Evolutionary conservation across 2,888 invertebrate species (phyloP), one percentile per base, ranked within the genome.

Genomic region (Leptothorax acervorum): DNA sequence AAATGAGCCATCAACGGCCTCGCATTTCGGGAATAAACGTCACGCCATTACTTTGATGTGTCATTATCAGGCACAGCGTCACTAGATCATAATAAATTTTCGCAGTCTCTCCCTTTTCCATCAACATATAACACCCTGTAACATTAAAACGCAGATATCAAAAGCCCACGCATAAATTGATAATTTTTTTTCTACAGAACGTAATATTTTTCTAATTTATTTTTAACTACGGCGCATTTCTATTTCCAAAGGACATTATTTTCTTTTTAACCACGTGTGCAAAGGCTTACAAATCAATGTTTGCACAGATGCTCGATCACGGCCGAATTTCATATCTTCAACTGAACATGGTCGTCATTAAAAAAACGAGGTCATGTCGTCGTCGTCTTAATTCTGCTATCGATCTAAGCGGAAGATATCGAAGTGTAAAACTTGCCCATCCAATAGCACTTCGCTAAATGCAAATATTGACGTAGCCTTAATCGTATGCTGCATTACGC

Each of bases 401-500:
- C 78, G 78, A 82, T 79, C 82, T 65, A 57, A 48, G 62, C 39
- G 53, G 18, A 11, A 28, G 39, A 62, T 65, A 73, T 51, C 53
- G 66, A 60, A 66, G 75, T 71, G 65, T 31, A 68, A 83, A 65
- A 60, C 75, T 75, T 78, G 75, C 63, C 86, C 55, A 65, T 68
- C 74, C 68, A 57, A 74, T 63, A 65, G 60, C 51, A 51, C 68
- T 62, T 74, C 74, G 78, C 8, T 45, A 60, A 76, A 79, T 85
- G 90, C 91, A 92, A 92, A 92, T 90, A 92, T 92, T 92, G 86
- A 89, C 88, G 85, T 90, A 89, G 90, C 92, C 91, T 92, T 92
- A 91, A 92, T 92, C 89, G 85, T 62, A 81, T 39, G 81, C 70
- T 53, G 39, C 68, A 74, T 45, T 82, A 83, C 83, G 63, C 82